A percentile compares a stretch with the other conserved stretches of the same genome.
These are phyloP conservation scores for Pithys albifrons DNA, from an alignment of 2,113 vertebrate species.

Conservation along the genomic window DNA sequence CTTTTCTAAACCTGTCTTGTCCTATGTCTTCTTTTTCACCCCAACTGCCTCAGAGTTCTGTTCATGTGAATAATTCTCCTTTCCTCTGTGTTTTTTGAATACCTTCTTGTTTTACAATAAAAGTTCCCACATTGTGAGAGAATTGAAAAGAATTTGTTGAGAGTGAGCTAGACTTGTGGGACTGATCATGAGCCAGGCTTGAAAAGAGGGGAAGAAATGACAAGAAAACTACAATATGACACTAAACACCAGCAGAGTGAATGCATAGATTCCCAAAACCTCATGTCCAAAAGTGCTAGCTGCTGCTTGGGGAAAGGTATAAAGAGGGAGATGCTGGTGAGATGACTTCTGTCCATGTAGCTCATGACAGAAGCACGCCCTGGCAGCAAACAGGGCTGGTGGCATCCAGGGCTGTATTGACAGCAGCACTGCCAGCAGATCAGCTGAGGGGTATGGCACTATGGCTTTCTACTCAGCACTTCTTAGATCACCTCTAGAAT, in stretches of 20 bases:
- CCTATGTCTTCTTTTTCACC: not conserved
- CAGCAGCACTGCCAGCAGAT: not conserved
- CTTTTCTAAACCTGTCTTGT: not conserved
- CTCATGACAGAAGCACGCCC: not conserved
- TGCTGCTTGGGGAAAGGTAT: not conserved
- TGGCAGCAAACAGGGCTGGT: not conserved
- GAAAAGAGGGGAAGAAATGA: not conserved
- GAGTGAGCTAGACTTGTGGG: not conserved
- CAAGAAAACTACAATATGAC: not conserved
- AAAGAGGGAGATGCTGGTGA: not conserved
- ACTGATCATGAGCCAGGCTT: not conserved
- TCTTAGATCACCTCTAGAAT: not conserved
- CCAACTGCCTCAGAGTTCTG: not conserved
- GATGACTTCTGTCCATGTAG: not conserved
- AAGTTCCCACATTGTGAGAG: not conserved
- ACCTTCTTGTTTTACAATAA: not conserved
- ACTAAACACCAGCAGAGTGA: not conserved
- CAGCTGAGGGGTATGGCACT: rapidly evolving
- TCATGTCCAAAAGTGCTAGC: not conserved
- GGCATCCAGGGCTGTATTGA: not conserved
- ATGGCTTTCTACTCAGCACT: not conserved
- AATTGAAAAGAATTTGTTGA: not conserved
- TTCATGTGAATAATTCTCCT: not conserved
- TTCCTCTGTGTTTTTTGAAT: not conserved
- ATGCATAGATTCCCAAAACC: not conserved